A percentile compares a stretch with the other conserved stretches of the same genome.
Evolutionary conservation across 2,888 invertebrate genomes (phyloP).

Genomic region (Lobophora halterata): DNA sequence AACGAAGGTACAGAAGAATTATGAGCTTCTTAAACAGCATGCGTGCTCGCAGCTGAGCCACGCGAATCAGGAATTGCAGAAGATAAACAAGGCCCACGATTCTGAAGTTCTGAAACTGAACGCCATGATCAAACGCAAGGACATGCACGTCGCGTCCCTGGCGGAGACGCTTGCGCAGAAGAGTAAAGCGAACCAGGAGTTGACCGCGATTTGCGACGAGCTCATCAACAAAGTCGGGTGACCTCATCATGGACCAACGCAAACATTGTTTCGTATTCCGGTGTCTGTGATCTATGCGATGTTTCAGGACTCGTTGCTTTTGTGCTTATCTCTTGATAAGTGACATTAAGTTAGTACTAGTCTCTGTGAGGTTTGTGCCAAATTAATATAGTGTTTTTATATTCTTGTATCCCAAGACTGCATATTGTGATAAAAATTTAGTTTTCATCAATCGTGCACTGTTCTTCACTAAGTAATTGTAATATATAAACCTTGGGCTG

Average conservation of each 20-base stretch:
- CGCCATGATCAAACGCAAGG: constrained; percentile 92
- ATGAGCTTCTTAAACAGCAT: constrained; percentile 92
- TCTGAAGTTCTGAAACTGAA: constrained; percentile 91
- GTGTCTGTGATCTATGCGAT: constrained; percentile 51
- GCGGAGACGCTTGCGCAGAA: constrained; percentile 93
- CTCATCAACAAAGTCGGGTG: constrained; percentile 85
- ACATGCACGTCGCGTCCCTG: constrained; percentile 90
- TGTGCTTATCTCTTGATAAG: constrained; percentile 64
- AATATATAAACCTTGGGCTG: constrained; percentile 7
- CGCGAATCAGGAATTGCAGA: constrained; percentile 89
- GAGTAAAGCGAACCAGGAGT: constrained; percentile 92
- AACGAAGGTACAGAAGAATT: constrained; percentile 89
- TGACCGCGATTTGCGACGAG: constrained; percentile 96
- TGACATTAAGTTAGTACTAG: constrained; percentile 52
- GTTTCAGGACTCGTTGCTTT: constrained; percentile 49
- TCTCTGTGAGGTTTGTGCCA: constrained; percentile 56
- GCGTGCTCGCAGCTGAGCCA: constrained; percentile 91
- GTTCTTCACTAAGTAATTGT: constrained; percentile 25
- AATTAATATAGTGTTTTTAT: constrained; percentile 46
- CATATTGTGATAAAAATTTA: constrained; percentile 59
- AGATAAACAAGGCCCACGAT: constrained; percentile 86
- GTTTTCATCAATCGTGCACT: constrained; percentile 36
- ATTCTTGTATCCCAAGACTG: constrained; percentile 61
- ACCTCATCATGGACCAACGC: constrained; percentile 42
- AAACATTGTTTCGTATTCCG: constrained; percentile 43